A percentile compares a stretch with the other conserved stretches of the same genome.
Evolutionary conservation across 2,888 invertebrate species (phyloP).

Genomic region (Ochlodes sylvanus): DNA sequence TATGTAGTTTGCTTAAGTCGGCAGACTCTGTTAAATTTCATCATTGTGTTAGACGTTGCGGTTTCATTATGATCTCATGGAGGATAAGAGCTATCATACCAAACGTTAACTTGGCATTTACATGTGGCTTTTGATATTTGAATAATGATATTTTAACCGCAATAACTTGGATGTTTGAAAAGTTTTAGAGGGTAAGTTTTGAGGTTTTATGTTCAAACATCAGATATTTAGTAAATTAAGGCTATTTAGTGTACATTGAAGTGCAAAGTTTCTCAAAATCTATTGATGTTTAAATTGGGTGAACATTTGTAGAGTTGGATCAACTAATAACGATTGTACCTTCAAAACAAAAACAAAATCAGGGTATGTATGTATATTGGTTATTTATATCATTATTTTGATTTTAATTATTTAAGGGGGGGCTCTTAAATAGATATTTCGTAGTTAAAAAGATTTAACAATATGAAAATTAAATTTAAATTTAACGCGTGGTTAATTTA

Average conservation of each 20-base stretch:
- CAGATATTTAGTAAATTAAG: neutral
- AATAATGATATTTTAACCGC: constrained; percentile 13
- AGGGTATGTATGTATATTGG: no score
- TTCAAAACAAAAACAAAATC: no score
- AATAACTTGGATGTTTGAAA: neutral
- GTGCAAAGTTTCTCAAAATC: no score
- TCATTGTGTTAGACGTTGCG: constrained; percentile 32
- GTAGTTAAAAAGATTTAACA: no score
- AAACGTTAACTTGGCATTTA: constrained; percentile 26
- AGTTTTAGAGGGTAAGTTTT: neutral
- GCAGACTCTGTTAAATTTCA: constrained; percentile 35
- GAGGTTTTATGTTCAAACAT: neutral
- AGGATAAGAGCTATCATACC: constrained; percentile 32
- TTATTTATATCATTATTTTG: no score
- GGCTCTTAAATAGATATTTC: no score
- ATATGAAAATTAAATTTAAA: no score
- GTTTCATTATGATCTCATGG: constrained; percentile 34
- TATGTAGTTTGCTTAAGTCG: constrained; percentile 30
- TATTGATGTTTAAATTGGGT: no score
- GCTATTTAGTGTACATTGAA: neutral
- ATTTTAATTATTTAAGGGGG: no score
- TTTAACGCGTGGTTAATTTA: no score
- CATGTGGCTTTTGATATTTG: constrained; percentile 22
- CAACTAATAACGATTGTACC: no score
- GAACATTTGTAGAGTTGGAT: no score